Conservation (phyloP, 1,140 invertebrate species). For the Lutraria rhynchaena region DNA sequence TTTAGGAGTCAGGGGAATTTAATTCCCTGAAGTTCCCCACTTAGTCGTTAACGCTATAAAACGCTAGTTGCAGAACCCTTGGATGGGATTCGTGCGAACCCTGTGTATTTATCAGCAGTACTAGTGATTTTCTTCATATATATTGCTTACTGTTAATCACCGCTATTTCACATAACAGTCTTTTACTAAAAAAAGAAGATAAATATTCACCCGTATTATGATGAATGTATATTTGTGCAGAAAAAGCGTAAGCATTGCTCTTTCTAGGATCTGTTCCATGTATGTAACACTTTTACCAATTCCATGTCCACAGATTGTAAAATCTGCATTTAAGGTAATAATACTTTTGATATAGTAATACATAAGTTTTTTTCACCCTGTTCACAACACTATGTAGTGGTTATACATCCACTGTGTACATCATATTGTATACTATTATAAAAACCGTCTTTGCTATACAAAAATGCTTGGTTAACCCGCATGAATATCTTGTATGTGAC, state of each 20-base stretch:
- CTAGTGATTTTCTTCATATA: slow-evolving; percentile 14
- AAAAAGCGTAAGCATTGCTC: slow-evolving; percentile 4
- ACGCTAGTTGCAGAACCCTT: slow-evolving; percentile 10
- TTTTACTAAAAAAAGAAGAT: slow-evolving; percentile 29
- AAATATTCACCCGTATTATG: slow-evolving; percentile 61
- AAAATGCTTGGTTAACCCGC: slow-evolving; percentile 79
- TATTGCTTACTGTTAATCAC: slow-evolving; percentile 37
- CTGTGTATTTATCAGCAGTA: slow-evolving; percentile 50
- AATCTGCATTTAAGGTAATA: slow-evolving; percentile 42
- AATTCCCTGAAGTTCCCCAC: slow-evolving; percentile 53
- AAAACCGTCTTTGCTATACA: neutral
- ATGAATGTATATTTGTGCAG: slow-evolving; percentile 50
- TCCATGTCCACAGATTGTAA: slow-evolving; percentile 18
- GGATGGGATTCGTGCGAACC: slow-evolving; percentile 24
- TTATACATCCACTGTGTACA: slow-evolving; percentile 13
- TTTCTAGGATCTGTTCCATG: slow-evolving; percentile 1
- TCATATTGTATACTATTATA: neutral
- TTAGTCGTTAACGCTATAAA: neutral
- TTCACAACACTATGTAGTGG: slow-evolving; percentile 35
- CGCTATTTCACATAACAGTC: slow-evolving; percentile 21
- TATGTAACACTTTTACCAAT: neutral
- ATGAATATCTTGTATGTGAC: slow-evolving; percentile 84
- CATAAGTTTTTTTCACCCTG: slow-evolving; percentile 33
- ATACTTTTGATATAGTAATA: slow-evolving; percentile 38
- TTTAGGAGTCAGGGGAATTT: slow-evolving; percentile 49